Evolutionary conservation across 2,888 invertebrate genomes (phyloP), one percentile per base, ranked within the genome.

Genomic region (Nomada ruficornis): DNA sequence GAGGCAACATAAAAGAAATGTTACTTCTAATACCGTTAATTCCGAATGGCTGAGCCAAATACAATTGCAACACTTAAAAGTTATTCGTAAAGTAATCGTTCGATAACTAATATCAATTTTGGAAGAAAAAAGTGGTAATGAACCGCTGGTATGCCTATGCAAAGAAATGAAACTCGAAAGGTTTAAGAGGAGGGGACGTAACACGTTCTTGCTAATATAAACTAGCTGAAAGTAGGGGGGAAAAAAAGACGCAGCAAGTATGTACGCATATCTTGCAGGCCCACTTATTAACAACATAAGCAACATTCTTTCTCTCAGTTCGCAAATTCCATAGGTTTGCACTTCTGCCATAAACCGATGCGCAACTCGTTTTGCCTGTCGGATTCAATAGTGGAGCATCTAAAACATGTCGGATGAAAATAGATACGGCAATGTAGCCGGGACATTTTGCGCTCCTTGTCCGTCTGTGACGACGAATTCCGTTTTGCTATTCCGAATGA

Each of bases 321-420:
- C n/a, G 50, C 29, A 29, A 60, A 52, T 76, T 50, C 42, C 60
- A 20, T 67, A 10, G 29, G 42, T 57, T 71, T 54, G 50, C 72
- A 23, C 57, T 36, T 57, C 68, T 55, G 59, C 72, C 76, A 69
- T 47, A 68, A 68, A 44, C 65, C 47, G 29, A 75, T 75, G 68
- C 52, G 64, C 57, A 26, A 64, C 76, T 72, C 76, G 75, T 67
- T 71, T 63, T 70, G 70, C 71, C 80, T 82, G 82, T 82, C 82
- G 64, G 68, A 52, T 72, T 76, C 80, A 72, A 80, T 72, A 75
- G 71, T 20, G 67, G 70, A 75, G 69, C 72, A 70, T 77, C 71
- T 69, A 63, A 75, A 72, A 77, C 62, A 68, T 60, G 65, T 62
- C 47, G 72, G 57, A 60, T 75, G 63, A 60, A 80, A 85, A 80